Evolutionary conservation across 2,888 invertebrate species (phyloP).

Genomic region (Sesia apiformis): DNA sequence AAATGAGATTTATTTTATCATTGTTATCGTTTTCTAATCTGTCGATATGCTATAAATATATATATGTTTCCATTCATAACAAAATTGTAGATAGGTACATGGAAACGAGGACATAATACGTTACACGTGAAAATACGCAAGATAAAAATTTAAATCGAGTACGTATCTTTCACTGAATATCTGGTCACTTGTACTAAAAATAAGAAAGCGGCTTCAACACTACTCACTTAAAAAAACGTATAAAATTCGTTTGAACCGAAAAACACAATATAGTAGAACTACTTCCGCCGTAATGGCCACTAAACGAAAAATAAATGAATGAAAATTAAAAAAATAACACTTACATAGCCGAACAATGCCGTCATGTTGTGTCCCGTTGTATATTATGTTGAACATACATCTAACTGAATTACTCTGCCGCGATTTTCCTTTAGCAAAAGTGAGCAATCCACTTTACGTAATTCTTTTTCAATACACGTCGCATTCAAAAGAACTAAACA

Average conservation of each 20-base stretch:
- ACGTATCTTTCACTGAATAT: conserved; percentile 12
- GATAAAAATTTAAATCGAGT: conserved; percentile 12
- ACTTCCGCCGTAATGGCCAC: no score
- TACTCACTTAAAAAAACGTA: no score
- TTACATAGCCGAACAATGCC: conserved; percentile 76
- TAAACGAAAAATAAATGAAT: no score
- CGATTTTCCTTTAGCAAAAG: conserved; percentile 58
- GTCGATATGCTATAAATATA: background rate
- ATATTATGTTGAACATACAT: conserved; percentile 71
- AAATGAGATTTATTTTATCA: background rate
- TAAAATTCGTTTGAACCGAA: no score
- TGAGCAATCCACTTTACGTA: conserved; percentile 68
- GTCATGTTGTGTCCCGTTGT: conserved; percentile 75
- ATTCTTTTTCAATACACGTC: conserved; percentile 60
- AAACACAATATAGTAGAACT: no score
- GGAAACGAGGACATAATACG: background rate
- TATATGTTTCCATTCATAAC: background rate
- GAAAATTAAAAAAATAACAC: conserved; percentile 17
- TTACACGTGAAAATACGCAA: conserved; percentile 4
- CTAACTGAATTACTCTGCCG: conserved; percentile 68
- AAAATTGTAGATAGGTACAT: background rate
- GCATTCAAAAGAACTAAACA: conserved; percentile 63
- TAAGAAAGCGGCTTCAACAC: conserved; percentile 1
- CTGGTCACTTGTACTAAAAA: conserved; percentile 2
- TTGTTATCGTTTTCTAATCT: background rate